Percentiles rank a stretch among this genome's conserved stretches.
These are phyloP conservation scores for Sebastes taczanowskii DNA, from an alignment of 2,797 vertebrate genomes.

Conservation along the genomic window DNA sequence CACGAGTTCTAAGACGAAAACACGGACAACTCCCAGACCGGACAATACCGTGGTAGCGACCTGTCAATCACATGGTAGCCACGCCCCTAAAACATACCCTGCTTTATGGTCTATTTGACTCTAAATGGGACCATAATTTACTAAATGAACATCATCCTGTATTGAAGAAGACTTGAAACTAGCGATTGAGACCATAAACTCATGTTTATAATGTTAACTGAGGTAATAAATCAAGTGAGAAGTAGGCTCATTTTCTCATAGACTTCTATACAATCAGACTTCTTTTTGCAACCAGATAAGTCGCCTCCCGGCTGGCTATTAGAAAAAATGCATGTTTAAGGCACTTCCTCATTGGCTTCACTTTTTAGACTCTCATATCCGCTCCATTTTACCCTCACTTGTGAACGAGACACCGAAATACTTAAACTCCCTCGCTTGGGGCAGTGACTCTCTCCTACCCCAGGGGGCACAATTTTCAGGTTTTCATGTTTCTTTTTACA, in stretches of 20 bases:
- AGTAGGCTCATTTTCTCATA: not conserved
- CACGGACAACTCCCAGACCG: not conserved
- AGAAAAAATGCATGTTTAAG: not conserved
- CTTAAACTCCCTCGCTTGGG: too few relatives aligned
- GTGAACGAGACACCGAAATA: too few relatives aligned
- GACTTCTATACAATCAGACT: not conserved
- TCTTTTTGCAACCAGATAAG: not conserved
- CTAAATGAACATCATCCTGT: not conserved
- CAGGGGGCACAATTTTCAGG: too few relatives aligned
- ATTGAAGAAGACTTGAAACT: not conserved
- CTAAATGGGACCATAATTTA: not conserved
- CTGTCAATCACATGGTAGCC: too few relatives aligned
- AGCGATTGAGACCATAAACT: rapidly evolving
- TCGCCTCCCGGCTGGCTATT: not conserved
- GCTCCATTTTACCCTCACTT: too few relatives aligned
- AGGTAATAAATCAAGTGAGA: not conserved
- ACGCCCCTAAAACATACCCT: not conserved
- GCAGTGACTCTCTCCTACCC: too few relatives aligned
- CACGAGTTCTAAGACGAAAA: too few relatives aligned
- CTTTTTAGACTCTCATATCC: not conserved
- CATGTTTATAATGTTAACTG: not conserved
- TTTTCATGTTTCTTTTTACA: too few relatives aligned
- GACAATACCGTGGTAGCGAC: not conserved
- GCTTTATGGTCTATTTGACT: not conserved
- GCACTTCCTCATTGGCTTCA: not conserved